Evolutionary conservation across 1,140 invertebrate species (phyloP), one percentile per base, ranked within the genome.

Genomic region (Archivesica marissinica): DNA sequence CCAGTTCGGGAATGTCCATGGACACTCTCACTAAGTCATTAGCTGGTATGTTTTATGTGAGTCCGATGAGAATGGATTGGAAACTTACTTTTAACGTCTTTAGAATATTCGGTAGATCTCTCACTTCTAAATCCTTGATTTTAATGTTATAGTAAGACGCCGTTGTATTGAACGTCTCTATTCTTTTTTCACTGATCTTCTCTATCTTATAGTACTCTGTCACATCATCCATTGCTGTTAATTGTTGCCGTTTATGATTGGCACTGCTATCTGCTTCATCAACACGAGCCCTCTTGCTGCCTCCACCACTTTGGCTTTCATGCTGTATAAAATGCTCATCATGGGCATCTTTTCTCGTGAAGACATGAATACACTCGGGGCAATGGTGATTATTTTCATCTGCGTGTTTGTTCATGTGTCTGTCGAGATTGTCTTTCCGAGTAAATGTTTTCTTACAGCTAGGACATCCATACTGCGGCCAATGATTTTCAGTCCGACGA

Each of bases 381-480:
- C 41, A 44, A 17, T 44, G 41, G 17, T 44, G 41, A 44, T 7
- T 17, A 17, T 44, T 44, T 44, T 44, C 41, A 44, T 44, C 41
- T 15, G 11, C 41, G 28, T 74, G 70, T 47, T 74, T 74, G 15
- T 76, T 6, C 72, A 76, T 76, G 39, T 76, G 68, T n/a, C 68
- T 39, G 15, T 76, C 72, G 11, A 76, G 23, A 56, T 76, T 76
- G 11, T 76, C 3, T 33, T 76, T 76, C 23, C 72, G 23, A 56
- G 35, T 44, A 38, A 76, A 76, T 28, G n/a, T 41, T 54, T 76
- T 76, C 72, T 76, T 76, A 23, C 72, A 76, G 30, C 44, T 52
- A 28, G 72, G 20, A 44, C 72, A 76, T 20, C 4, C 35, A 28
- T 76, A 33, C 30, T 50, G 52, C 33, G 15, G 11, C 72, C 72